Base-by-base conservation (phyloP, 1,140 invertebrate genomes). In the Drosophila ogumai region DNA sequence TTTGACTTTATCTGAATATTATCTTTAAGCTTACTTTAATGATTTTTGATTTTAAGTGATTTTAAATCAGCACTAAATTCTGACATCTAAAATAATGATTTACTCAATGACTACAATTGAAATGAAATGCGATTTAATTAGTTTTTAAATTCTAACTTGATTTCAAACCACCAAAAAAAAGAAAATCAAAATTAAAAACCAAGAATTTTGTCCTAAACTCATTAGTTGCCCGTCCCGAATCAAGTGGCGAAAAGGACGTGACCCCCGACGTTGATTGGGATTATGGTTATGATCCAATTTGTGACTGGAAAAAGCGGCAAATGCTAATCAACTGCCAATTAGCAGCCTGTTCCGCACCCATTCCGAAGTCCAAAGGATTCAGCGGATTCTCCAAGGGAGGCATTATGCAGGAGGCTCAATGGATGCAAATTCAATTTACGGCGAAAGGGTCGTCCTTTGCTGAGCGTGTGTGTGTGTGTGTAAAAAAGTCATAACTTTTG, bases 201-300 rank as follows among this genome's bases (percentile, higher is more conserved):
- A 2, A n/a, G 34, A 49, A 34, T 32, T 0, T 10, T 3, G 28
- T 40, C 25, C 22, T 32, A 64, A 41, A 50, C 56, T 77, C 64
- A 76, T 77, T 69, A 61, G 64, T 34, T 22, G 38, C 17, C 36
- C 38, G 41, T 34, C 22, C 61, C 34, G 34, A 74, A 64, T 75
- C 49, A 75, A 64, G 41, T 25, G 34, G n/a, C 28, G 19, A 41
- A 15, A 15, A 19, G 25, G 49, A 64, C 50, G 50, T 64, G 72
- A 64, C 69, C 75, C 28, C 43, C n/a, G 64, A 49, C 36, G 49
- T 49, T 77, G 64, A 77, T 76, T 77, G 50, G 74, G 75, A 77
- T 75, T 76, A 75, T 75, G 60, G 32, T 57, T 75, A 75, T 66
- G 52, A 75, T 75, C 43, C 59, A 71, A 72, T 71, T 72, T 59